Percentiles rank a stretch among this genome's conserved stretches.
Conservation (phyloP, 2,797 vertebrate genomes). For the Poliocrania exsul region DNA sequence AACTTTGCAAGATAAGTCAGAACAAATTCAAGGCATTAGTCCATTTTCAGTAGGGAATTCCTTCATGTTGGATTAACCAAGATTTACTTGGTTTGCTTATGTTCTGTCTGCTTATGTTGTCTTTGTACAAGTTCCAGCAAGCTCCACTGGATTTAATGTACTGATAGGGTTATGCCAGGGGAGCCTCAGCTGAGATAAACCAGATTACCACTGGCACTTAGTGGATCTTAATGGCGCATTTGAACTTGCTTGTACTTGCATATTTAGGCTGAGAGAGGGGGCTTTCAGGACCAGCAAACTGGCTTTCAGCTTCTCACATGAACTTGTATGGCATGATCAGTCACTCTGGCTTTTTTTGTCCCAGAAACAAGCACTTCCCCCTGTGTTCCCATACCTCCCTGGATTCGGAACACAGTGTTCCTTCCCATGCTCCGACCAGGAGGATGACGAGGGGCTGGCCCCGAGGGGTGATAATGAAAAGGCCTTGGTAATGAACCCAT, state of each 20-base stretch:
- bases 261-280: neutral
- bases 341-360: constrained; percentile 29
- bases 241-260: neutral
- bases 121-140: constrained; percentile 30
- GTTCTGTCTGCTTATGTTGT: neutral
- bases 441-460: constrained; percentile 47
- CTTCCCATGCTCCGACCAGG: constrained; percentile 58
- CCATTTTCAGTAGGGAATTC: constrained; percentile 17
- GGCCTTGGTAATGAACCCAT: constrained; percentile 66
- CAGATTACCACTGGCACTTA: neutral
- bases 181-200: constrained; percentile 26
- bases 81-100: neutral
- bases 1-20: neutral
- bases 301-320: constrained; percentile 11
- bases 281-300: neutral
- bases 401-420: constrained; percentile 64
- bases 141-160: constrained; percentile 15
- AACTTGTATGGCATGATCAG: neutral
- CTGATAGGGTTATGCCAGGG: constrained; percentile 20
- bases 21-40: neutral
- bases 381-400: constrained; percentile 31
- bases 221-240: neutral
- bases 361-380: constrained; percentile 39
- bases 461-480: constrained; percentile 53
- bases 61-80: neutral